A percentile compares a stretch with the other conserved stretches of the same genome.
Evolutionary conservation across 2,888 invertebrate genomes (phyloP).

Genomic region (Mayetiola destructor): DNA sequence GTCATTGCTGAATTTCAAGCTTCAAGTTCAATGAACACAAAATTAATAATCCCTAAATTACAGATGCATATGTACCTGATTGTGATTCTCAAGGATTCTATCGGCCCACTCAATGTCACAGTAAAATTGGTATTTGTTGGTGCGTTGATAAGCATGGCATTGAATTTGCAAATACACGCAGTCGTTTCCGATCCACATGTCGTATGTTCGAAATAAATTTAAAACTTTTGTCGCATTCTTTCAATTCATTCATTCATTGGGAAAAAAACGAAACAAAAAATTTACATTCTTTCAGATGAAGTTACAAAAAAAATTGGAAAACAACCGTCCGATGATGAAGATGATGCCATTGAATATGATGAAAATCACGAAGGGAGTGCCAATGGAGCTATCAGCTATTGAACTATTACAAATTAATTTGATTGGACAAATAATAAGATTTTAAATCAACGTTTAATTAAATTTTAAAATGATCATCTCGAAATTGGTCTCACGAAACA

Average conservation of each 20-base stretch:
- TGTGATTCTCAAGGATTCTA: conserved; percentile 82
- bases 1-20: neutral
- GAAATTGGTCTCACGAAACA: no score
- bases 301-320: conserved; percentile 45
- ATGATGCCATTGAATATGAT: conserved; percentile 38
- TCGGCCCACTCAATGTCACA: conserved; percentile 74
- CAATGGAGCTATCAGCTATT: conserved; percentile 62
- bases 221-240: neutral
- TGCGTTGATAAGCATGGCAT: conserved; percentile 86
- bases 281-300: conserved; percentile 28
- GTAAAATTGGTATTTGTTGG: conserved; percentile 79
- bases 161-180: conserved; percentile 71
- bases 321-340: conserved; percentile 54
- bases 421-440: no score
- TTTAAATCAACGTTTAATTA: no score
- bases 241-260: neutral
- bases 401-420: no score
- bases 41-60: conserved; percentile 19
- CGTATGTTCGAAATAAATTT: conserved; percentile 38
- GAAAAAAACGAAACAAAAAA: neutral
- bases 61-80: conserved; percentile 61
- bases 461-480: no score
- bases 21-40: neutral
- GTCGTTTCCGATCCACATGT: conserved; percentile 64
- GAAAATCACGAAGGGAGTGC: conserved; percentile 63